Conservation (phyloP, 2,113 vertebrate genomes). For the Ploceus nigricollis region DNA sequence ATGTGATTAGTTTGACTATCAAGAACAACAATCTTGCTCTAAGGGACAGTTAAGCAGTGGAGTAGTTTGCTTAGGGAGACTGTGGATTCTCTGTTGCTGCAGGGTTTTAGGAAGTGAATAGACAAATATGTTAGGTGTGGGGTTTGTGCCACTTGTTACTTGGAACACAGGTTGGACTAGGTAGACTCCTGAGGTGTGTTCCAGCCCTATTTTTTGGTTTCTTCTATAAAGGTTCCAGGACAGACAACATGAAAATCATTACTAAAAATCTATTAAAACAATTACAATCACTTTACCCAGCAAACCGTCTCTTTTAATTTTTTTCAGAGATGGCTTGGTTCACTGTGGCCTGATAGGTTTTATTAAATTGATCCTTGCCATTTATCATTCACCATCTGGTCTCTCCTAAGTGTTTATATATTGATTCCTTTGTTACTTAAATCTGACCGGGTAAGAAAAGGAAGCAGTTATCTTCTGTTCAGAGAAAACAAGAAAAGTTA, state of each 20-base stretch:
- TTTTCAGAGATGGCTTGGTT: neutral
- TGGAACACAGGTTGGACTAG: neutral
- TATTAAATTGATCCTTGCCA: neutral
- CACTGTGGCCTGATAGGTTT: neutral
- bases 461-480: neutral
- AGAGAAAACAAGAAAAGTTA: neutral
- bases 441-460: neutral
- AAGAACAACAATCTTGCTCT: neutral
- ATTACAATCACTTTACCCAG: neutral
- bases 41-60: neutral
- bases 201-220: neutral
- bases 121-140: neutral
- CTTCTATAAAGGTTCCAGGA: neutral
- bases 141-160: neutral
- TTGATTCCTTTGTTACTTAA: slow-evolving; percentile 15
- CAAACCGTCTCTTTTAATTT: neutral
- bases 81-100: neutral
- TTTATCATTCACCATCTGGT: neutral
- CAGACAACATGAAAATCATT: neutral
- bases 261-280: neutral
- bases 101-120: neutral
- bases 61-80: neutral
- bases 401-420: neutral
- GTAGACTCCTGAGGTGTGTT: neutral
- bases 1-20: neutral